Evolutionary conservation across 2,888 invertebrate species (phyloP).

Genomic region (Eupithecia pulchellata): DNA sequence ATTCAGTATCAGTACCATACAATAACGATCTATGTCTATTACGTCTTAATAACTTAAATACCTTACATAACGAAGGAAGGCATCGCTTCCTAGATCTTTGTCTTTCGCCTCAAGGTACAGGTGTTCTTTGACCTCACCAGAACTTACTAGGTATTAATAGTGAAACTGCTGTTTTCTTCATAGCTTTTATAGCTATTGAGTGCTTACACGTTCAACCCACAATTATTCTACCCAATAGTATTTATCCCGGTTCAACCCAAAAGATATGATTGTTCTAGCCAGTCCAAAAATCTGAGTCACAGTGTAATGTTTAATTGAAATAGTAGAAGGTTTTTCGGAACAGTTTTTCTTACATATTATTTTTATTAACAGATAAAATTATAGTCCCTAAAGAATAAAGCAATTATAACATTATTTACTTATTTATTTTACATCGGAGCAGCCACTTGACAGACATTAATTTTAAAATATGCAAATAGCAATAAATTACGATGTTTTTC

Average conservation of each 20-base stretch:
- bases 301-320: no score
- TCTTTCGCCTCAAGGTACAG: slow-evolving; percentile 7
- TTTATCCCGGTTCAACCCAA: no score
- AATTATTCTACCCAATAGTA: no score
- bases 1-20: not conserved
- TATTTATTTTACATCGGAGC: not conserved
- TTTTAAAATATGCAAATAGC: not conserved
- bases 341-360: no score
- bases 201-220: no score
- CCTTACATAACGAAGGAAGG: slow-evolving; percentile 18
- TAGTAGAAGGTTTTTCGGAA: not conserved
- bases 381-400: no score
- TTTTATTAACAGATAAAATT: no score
- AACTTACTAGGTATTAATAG: not conserved
- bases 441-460: not conserved
- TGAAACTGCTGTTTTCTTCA: not conserved
- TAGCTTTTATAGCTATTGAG: no score
- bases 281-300: no score
- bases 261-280: no score
- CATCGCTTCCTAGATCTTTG: slow-evolving; percentile 16
- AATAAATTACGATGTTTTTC: not conserved
- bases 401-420: no score
- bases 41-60: slow-evolving; percentile 10
- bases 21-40: not conserved
- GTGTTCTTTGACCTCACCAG: not conserved